Conservation (phyloP, 2,113 vertebrate genomes). For the Sceloporus tristichus region DNA sequence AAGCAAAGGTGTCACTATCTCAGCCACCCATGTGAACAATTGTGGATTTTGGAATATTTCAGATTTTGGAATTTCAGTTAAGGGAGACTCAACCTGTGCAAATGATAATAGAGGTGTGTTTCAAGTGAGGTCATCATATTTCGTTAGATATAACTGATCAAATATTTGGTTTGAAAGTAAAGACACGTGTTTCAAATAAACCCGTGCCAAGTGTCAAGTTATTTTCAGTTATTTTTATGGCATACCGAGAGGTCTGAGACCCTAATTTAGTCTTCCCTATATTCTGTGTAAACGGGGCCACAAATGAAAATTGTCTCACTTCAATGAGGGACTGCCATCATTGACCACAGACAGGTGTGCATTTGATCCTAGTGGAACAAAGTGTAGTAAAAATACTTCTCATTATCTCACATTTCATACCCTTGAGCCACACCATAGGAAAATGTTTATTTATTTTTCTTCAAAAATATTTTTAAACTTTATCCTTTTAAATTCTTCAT, state of each 20-base stretch:
- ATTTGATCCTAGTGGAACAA: neutral
- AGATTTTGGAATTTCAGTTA: too few species aligned
- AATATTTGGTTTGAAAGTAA: neutral
- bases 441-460: neutral
- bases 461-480: neutral
- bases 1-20: too few species aligned
- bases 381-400: neutral
- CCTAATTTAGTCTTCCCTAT: neutral
- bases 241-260: neutral
- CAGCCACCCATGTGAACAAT: too few species aligned
- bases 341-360: neutral
- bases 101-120: neutral
- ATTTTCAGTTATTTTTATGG: neutral
- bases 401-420: neutral
- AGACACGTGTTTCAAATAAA: neutral
- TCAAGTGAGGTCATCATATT: neutral
- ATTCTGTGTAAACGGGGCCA: too few species aligned
- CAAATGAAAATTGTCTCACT: neutral
- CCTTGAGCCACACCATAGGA: neutral
- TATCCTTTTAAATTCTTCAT: neutral
- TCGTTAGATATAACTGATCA: conserved; percentile 20
- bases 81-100: too few species aligned
- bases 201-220: neutral
- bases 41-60: too few species aligned
- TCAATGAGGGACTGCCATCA: neutral